phyloP scores from a whole-genome alignment of 2,113 vertebrate species.

The Speoplatyrhinus poulsoni region DNA sequence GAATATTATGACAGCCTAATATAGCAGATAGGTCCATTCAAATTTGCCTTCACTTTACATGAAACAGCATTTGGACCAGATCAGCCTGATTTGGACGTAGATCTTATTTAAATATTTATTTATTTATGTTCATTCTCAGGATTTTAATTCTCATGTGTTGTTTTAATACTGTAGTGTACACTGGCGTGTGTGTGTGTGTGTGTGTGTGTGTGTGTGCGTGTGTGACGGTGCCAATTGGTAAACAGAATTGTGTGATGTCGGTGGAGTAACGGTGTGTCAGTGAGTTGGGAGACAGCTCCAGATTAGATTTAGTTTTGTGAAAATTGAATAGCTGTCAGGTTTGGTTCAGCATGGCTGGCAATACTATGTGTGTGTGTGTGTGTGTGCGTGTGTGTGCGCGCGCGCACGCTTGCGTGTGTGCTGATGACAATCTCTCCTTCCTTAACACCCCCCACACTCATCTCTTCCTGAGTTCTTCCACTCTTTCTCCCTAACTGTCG shows the following conservation, averaged over 20 bases:
- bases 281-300: conserved; percentile 53
- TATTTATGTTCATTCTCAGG: neutral
- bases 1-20: no score
- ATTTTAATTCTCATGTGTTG: neutral
- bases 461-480: neutral
- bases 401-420: conserved; percentile 11
- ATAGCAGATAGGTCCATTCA: no score
- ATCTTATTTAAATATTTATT: neutral
- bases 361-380: conserved; percentile 46
- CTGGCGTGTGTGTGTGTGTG: neutral
- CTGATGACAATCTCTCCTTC: conserved; percentile 43
- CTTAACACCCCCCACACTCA: conserved; percentile 16
- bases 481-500: neutral
- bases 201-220: neutral
- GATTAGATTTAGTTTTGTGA: conserved; percentile 73
- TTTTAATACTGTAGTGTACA: neutral
- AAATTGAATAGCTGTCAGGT: conserved; percentile 74
- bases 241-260: conserved; percentile 47
- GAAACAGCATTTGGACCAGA: no score
- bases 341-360: conserved; percentile 58
- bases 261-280: conserved; percentile 60
- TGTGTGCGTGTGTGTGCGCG: conserved; percentile 22
- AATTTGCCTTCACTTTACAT: no score
- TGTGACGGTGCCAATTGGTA: conserved; percentile 53
- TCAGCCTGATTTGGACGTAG: no score